These are phyloP conservation scores for Asteroscopus sphinx DNA, from an alignment of 2,888 invertebrate genomes.

Conservation along the genomic window DNA sequence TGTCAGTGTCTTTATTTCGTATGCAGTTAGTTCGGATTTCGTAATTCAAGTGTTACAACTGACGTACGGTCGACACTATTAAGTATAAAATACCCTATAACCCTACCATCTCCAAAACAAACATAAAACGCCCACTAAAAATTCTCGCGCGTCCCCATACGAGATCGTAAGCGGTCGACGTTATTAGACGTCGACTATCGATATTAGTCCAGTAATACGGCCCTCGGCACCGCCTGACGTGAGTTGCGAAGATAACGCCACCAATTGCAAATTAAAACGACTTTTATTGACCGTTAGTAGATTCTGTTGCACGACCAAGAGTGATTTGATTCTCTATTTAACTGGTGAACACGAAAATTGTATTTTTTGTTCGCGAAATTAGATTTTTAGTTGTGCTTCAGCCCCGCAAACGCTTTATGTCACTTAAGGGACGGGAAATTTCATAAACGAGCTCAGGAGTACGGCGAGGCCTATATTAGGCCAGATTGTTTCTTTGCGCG, in stretches of 20 bases:
- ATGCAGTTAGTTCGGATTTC: no score
- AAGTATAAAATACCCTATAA: no score
- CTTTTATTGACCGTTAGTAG: conserved; percentile 77
- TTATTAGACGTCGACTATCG: conserved; percentile 44
- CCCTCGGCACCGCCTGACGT: conserved; percentile 63
- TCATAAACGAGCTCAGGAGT: conserved; percentile 46
- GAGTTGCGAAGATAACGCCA: conserved; percentile 68
- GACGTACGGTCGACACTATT: no score
- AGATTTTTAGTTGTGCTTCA: conserved; percentile 48
- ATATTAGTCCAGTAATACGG: conserved; percentile 55
- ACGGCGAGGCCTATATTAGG: conserved; percentile 41
- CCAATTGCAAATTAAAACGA: conserved; percentile 79
- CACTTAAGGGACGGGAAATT: conserved; percentile 58
- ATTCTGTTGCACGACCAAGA: conserved; percentile 71
- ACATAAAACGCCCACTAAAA: conserved; percentile 40
- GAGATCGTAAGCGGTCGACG: conserved; percentile 41
- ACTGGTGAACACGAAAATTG: conserved; percentile 35
- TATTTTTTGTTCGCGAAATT: conserved; percentile 46
- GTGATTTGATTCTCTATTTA: conserved; percentile 65
- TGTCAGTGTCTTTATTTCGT: no score
- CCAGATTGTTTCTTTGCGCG: conserved; percentile 52
- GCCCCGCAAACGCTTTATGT: conserved; percentile 49
- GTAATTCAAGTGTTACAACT: no score
- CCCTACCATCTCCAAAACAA: no score
- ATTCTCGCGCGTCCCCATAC: conserved; percentile 34